Base-by-base conservation (phyloP, 2,113 vertebrate genomes). In the Columbina picui region DNA sequence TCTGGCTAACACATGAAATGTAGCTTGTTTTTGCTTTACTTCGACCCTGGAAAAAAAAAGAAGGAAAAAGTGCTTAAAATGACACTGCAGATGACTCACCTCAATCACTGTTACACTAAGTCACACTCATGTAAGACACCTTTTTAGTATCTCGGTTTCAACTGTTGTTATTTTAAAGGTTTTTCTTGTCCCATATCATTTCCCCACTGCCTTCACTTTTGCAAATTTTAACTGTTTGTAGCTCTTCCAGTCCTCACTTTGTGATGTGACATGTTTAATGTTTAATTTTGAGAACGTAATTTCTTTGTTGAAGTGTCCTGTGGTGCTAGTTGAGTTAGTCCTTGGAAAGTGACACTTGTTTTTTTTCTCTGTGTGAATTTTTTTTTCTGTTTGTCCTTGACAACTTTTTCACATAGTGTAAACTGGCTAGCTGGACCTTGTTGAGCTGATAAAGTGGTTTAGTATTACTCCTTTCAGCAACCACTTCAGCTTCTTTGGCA, bases 1-100 rank as follows among this genome's bases (percentile, higher is more conserved):
- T 96, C 85, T 96, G 92, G 52, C 56, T 43, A 86, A 60, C 92
- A 96, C 12, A 49, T 88, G 94, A 94, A 79, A 84, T 30, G n/a
- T 56, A 84, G 39, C 56, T 89, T 75, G 32, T 53, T 92, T 50
- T 80, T 61, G n/a, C 39, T 83, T 83, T 60, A 20, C 23, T 92
- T 78, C 15, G 61, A 7, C 32, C 74, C 45, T 34, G 14, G 56
- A 30, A 57, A 36, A 25, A 56, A 15, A 23, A 27, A 21, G 30
- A 38, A 18, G 8, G 7, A 41, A 65, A 53, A 63, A 10, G 11
- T 77, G 8, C 47, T 73, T 83, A 49, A 83, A 82, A 57, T 61
- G 2, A n/a, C 17, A 41, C 8, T 55, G 38, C 26, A 65, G 50
- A 30, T 55, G 32, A 45, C 14, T 75, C 20, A 39, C 43, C 30